Conservation (phyloP, 1,140 invertebrate species). For the Oncopodura yosiiana region DNA sequence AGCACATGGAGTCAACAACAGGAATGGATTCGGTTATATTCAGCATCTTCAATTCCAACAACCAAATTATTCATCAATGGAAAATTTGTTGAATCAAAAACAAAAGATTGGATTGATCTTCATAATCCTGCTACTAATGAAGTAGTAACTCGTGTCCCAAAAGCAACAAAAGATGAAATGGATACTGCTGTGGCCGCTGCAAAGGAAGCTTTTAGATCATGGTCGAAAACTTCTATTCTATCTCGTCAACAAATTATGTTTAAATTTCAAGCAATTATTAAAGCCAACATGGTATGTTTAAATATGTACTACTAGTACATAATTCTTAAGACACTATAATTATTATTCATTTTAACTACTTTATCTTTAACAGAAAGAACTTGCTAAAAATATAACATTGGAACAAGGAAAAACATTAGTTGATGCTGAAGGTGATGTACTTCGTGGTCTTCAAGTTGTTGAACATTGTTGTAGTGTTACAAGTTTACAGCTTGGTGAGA, state of each 20-base stretch:
- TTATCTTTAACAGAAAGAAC: conserved; percentile 54
- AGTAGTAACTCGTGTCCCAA: conserved; percentile 72
- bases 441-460: conserved; percentile 93
- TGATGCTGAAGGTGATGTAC: conserved; percentile 97
- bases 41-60: conserved; percentile 43
- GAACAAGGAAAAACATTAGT: conserved; percentile 97
- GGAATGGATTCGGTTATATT: conserved; percentile 18
- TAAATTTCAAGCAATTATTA: conserved; percentile 70
- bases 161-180: conserved; percentile 85
- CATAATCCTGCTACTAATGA: conserved; percentile 88
- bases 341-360: neutral
- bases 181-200: conserved; percentile 75
- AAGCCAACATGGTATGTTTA: conserved; percentile 56
- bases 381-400: conserved; percentile 83
- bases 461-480: conserved; percentile 93
- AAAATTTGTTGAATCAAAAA: conserved; percentile 86
- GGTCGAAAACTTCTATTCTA: conserved; percentile 86
- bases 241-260: conserved; percentile 94
- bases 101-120: conserved; percentile 84
- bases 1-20: neutral
- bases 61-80: conserved; percentile 94
- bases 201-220: conserved; percentile 69
- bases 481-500: conserved; percentile 82
- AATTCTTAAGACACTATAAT: too few species aligned
- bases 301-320: too few species aligned